Base-by-base conservation (phyloP, 1,140 invertebrate species). In the Hylyphantes graminicola region DNA sequence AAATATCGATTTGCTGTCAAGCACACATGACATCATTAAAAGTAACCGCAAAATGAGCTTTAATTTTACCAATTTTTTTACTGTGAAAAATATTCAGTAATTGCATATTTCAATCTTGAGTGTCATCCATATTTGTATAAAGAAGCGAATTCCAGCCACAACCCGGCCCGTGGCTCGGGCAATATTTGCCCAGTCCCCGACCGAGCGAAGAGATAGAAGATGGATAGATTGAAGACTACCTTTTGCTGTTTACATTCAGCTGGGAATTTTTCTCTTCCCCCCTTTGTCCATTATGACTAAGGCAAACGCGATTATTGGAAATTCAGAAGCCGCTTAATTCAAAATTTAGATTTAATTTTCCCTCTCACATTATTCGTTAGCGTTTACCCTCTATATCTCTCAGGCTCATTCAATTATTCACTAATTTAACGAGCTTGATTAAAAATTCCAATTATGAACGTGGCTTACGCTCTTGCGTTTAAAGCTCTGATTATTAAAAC, bases 301-400 rank as follows among this genome's bases (percentile, higher is more conserved):
- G 80, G 80, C 82, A 76, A 85, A 85, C 82, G 65, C 82, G 82
- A 85, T 85, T 85, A 85, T 77, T 76, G 82, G 73, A 85, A 85
- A 85, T 77, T 85, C 82, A 85, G 82, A 83, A 63, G 82, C 67
- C 82, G 82, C 82, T 77, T 85, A 85, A 85, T 85, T 85, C 82
- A 85, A 85, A 85, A 85, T 85, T 85, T 85, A 85, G 82, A 85
- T 85, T 85, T 85, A 85, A 85, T 85, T 85, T 85, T 83, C 80
- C 80, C 80, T 83, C 80, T 83, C 80, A 83, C 80, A 57, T 83
- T 83, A 83, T 83, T 81, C 79, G 79, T 79, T 79, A 79, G 76
- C 76, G 63, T 79, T 70, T 57, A 55, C 70, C 72, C 72, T 83
- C 80, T 83, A 83, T 83, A 75, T 74, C 80, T 83, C 80, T 74